Percentiles rank a stretch among this genome's conserved stretches.
These are phyloP conservation scores for Acridotheres tristis DNA, from an alignment of 2,797 vertebrate species.

Conservation along the genomic window DNA sequence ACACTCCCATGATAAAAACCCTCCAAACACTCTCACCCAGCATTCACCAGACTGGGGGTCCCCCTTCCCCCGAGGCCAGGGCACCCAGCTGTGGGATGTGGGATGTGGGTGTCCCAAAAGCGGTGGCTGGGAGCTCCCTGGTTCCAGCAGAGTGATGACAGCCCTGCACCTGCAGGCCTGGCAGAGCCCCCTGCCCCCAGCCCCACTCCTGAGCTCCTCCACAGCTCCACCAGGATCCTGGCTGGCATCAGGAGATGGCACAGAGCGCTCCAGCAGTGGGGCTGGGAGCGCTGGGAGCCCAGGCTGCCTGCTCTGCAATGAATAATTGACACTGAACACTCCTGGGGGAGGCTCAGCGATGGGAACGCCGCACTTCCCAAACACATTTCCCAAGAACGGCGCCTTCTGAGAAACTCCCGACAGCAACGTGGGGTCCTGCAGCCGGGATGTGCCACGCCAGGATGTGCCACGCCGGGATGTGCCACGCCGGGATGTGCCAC, in stretches of 20 bases:
- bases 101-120: neutral
- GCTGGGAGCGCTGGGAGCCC: neutral
- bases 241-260: neutral
- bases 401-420: neutral
- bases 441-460: fast-evolving
- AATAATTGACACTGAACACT: slow-evolving; percentile 21
- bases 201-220: neutral
- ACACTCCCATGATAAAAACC: slow-evolving; percentile 26
- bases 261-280: neutral
- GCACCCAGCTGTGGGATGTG: fast-evolving
- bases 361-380: slow-evolving; percentile 55
- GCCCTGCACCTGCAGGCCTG: fast-evolving
- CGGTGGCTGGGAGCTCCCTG: neutral
- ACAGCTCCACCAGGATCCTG: fast-evolving
- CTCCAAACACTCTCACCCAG: neutral
- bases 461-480: fast-evolving
- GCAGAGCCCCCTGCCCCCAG: neutral
- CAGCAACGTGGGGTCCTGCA: fast-evolving
- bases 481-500: fast-evolving
- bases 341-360: neutral
- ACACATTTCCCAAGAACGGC: slow-evolving; percentile 25
- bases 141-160: neutral
- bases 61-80: neutral
- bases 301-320: neutral
- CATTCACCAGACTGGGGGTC: neutral